These are phyloP conservation scores for Dicyrtomina minuta DNA, from an alignment of 2,888 invertebrate genomes.

Conservation along the genomic window DNA sequence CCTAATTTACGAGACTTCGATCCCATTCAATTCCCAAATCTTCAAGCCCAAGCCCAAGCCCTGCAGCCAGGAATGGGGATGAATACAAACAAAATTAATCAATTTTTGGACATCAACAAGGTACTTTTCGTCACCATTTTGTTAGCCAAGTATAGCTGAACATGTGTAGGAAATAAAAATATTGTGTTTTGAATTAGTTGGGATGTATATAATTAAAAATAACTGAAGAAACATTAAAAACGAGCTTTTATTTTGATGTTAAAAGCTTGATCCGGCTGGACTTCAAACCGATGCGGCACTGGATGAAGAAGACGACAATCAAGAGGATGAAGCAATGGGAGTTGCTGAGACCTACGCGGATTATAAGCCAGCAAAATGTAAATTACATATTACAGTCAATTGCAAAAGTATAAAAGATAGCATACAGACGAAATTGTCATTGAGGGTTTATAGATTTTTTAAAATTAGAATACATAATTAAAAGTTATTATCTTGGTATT, in stretches of 20 bases:
- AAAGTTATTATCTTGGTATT: background rate
- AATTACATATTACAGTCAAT: constrained; percentile 55
- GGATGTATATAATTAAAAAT: too few relatives aligned
- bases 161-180: too few relatives aligned
- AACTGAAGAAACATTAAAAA: too few relatives aligned
- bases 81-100: background rate
- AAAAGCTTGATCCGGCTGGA: background rate
- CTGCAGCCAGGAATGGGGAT: background rate
- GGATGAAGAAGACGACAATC: constrained; percentile 68
- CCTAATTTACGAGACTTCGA: constrained; percentile 5
- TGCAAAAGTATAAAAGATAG: background rate
- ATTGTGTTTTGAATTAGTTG: too few relatives aligned
- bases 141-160: too few relatives aligned
- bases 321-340: constrained; percentile 94
- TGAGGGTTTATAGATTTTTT: background rate
- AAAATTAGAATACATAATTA: background rate
- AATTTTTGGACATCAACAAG: background rate
- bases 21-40: background rate
- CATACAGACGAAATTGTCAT: too few relatives aligned
- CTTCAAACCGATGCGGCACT: background rate
- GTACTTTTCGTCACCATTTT: background rate
- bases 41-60: constrained; percentile 9
- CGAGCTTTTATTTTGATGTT: too few relatives aligned
- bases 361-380: constrained; percentile 95
- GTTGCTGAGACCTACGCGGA: constrained; percentile 98